Evolutionary conservation across 2,888 invertebrate species (phyloP), one percentile per base, ranked within the genome.

Genomic region (Seladonia tumulorum): DNA sequence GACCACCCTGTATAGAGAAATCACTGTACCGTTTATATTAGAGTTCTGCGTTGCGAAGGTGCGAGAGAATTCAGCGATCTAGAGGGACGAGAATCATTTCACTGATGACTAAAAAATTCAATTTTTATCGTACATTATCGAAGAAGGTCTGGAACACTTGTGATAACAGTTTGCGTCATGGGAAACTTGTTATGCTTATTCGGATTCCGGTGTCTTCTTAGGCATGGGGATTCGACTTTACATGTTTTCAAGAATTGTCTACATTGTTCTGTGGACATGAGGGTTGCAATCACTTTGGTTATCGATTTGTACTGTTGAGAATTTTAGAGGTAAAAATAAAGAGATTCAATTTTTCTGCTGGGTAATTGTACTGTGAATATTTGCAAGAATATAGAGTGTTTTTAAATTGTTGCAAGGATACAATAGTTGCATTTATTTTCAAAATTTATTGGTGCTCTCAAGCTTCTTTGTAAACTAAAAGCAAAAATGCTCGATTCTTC

Each of bases 61-160:
- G 16, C 18, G 5, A 18, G 7, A 49, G 18, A 10, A 22, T 10
- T 57, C 57, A 1, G n/a, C n/a, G n/a, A 57, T 57, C 12, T n/a
- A 12, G 12, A 49, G 22, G 49, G 22, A 49, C 49, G 8, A 49
- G 2, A 22, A 22, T 49, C 22, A 8, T 49, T 49, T 8, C 8
- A 49, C 8, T 4, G 53, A n/a, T 3, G 3, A 8, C 53, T 10
- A 3, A 22, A 53, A 57, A 10, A 22, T 53, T 53, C 2, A 22
- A 8, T 53, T 22, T n/a, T 8, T 53, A 53, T 53, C 10, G 10
- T 3, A 3, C 1, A n/a, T 10, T 10, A 10, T n/a, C 4, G 53
- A n/a, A n/a, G 10, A n/a, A 1, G 0, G 0, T 4, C n/a, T n/a
- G 4, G 1, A 4, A 57, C 10, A n/a, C 1, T n/a, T 57, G 3